phyloP scores from a whole-genome alignment of 2,113 vertebrate genomes.

The Martes martes region DNA sequence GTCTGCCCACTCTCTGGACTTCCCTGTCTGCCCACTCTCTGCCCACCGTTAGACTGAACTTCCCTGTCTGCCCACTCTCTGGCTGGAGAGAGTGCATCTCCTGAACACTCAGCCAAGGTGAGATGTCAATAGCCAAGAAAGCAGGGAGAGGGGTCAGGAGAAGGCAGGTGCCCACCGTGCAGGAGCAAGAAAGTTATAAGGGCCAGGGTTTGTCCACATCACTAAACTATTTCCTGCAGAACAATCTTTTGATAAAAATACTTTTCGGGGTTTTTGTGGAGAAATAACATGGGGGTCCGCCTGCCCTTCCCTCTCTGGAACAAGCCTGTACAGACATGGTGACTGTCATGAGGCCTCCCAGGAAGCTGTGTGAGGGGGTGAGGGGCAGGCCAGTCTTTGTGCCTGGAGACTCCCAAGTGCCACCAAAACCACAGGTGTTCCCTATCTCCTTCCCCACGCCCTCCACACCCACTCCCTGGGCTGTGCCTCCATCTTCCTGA shows the following conservation, averaged over 20 bases:
- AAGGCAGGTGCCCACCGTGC: background rate
- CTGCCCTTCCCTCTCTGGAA: background rate
- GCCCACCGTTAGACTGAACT: background rate
- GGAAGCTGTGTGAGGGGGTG: background rate
- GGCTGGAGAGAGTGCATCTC: background rate
- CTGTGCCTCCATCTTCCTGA: background rate
- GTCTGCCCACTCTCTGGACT: background rate
- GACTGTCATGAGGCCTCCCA: background rate
- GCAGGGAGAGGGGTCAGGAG: background rate
- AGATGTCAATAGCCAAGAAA: background rate
- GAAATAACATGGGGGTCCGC: background rate
- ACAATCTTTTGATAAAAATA: background rate
- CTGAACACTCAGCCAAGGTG: background rate
- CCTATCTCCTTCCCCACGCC: background rate
- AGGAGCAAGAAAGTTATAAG: background rate
- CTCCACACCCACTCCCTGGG: too few relatives aligned
- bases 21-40: background rate
- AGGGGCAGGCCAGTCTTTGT: background rate
- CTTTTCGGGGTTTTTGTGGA: background rate
- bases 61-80: background rate
- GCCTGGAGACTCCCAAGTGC: background rate
- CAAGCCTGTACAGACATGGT: background rate
- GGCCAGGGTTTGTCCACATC: background rate
- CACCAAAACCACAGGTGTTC: background rate
- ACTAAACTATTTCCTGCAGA: conserved; percentile 23